Percentiles rank a stretch among this genome's conserved stretches.
phyloP scores from a whole-genome alignment of 2,113 vertebrate species.

The Gavia stellata region DNA sequence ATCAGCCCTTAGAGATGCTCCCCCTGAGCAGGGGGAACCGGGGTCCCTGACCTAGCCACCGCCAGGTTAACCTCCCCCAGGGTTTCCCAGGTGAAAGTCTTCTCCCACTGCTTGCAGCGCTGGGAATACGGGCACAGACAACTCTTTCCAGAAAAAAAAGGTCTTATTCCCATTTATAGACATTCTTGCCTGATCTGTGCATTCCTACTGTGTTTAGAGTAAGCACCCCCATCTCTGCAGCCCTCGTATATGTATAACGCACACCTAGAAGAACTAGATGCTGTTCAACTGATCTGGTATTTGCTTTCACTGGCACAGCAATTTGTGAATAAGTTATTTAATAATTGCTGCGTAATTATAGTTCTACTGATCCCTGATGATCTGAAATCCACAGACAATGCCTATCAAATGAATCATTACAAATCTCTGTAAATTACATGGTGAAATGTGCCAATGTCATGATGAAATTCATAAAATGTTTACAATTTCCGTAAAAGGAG shows the following conservation, averaged over 20 bases:
- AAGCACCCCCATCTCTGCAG: not conserved
- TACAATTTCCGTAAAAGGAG: constrained; percentile 13
- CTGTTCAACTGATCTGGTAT: not conserved
- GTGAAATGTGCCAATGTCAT: constrained; percentile 8
- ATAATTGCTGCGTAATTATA: constrained; percentile 60
- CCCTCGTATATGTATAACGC: accelerated
- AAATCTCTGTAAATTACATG: constrained; percentile 41
- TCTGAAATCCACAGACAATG: constrained; percentile 58
- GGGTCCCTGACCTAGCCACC: not conserved
- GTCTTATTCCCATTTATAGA: no score
- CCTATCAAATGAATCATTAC: constrained; percentile 61
- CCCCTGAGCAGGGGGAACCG: no score
- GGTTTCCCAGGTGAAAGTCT: not conserved
- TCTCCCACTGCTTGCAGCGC: not conserved
- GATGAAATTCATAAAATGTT: constrained; percentile 24
- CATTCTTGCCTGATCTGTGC: accelerated
- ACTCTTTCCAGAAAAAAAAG: accelerated
- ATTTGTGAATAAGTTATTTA: constrained; percentile 43
- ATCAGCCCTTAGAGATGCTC: not conserved
- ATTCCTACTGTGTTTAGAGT: accelerated
- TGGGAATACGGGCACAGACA: accelerated
- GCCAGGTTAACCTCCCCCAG: not conserved
- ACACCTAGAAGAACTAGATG: not conserved
- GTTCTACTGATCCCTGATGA: constrained; percentile 55
- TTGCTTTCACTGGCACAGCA: not conserved